Base-by-base conservation (phyloP, 2,888 invertebrate genomes). In the Drosophila mimica region DNA sequence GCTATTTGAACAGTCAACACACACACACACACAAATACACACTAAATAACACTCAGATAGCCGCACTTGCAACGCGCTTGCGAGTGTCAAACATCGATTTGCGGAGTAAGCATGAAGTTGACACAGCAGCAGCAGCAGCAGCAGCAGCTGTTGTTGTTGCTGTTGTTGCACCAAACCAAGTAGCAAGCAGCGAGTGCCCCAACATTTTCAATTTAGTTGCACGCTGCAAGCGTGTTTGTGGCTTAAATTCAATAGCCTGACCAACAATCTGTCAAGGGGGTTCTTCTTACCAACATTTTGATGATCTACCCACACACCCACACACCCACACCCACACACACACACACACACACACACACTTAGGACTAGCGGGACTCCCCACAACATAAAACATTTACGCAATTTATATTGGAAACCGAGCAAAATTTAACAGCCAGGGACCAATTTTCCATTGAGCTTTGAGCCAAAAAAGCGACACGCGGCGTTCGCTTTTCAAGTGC, bases 151-250 rank as follows among this genome's bases (percentile, higher is more conserved):
- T 8, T 8, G 17, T 31, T 25, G 25, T 25, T 25, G n/a, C n/a
- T 20, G 34, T 25, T 53, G 53, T 34, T 40, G 36, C 67, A 68
- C 15, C 5, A n/a, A n/a, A n/a, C n/a, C n/a, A n/a, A n/a, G n/a
- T 2, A 13, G 0, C 17, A 33, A 49, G 31, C 58, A 57, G 34
- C 46, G 40, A 40, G 36, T 36, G 17, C 7, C 6, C 7, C 40
- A 54, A 38, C 57, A 43, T 73, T 88, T 88, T 85, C 81, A 85
- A 81, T 86, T 81, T 83, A 75, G 69, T 77, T 82, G 74, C 79
- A 70, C 49, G 59, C 65, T 70, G 79, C 70, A 74, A 52, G 52
- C 61, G 43, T 52, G 13, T 48, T 51, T 25, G 7, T 4, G 53
- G 70, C 83, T 85, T 85, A 76, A 73, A 62, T 71, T 70, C 68